Evolutionary conservation across 2,888 invertebrate species (phyloP).

Genomic region (Mesorhabditis spiculigera): DNA sequence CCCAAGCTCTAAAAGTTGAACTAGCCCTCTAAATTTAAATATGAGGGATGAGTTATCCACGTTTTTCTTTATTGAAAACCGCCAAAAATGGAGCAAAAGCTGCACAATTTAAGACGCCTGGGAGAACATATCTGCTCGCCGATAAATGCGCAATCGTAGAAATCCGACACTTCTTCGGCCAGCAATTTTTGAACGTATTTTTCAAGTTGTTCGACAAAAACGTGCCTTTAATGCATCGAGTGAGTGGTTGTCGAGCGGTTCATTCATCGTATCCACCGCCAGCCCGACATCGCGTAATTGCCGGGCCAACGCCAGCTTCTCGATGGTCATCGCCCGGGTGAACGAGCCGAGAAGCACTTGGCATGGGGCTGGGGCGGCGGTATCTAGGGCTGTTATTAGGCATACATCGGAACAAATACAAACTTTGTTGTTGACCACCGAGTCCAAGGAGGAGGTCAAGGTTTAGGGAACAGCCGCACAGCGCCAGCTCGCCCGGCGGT

Average conservation of each 20-base stretch:
- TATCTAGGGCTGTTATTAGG: not conserved
- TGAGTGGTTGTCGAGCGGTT: not conserved
- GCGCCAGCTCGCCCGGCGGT: constrained; percentile 18
- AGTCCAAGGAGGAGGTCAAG: not conserved
- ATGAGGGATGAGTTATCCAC: too few species aligned
- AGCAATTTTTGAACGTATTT: too few species aligned
- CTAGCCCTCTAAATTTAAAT: too few species aligned
- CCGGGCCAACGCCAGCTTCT: not conserved
- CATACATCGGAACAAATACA: not conserved
- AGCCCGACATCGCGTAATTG: not conserved
- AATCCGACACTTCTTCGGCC: too few species aligned
- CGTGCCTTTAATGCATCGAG: not conserved
- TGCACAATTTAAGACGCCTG: too few species aligned
- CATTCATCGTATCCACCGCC: not conserved
- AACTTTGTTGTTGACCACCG: not conserved
- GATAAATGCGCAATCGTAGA: too few species aligned
- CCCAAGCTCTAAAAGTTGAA: too few species aligned
- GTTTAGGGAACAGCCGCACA: constrained; percentile 28
- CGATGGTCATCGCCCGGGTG: not conserved
- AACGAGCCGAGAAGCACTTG: not conserved
- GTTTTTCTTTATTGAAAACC: too few species aligned
- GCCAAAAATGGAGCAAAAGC: too few species aligned
- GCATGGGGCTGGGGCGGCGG: not conserved
- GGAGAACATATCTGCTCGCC: too few species aligned
- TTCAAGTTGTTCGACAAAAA: not conserved